These are phyloP conservation scores for Nansenia antarctica DNA, from an alignment of 2,113 vertebrate species.

Conservation along the genomic window DNA sequence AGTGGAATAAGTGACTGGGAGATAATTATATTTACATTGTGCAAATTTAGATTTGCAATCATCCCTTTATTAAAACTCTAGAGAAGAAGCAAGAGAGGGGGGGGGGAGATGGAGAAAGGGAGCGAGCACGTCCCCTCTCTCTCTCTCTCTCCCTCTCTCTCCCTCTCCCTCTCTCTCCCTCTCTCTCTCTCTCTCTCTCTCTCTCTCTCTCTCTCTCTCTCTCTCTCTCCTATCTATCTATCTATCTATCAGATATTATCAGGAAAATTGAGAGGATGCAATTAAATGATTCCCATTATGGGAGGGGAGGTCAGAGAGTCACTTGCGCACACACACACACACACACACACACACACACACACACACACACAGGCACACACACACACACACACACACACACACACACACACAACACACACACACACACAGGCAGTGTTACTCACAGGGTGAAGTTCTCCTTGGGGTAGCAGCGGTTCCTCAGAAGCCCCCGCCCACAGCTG, in stretches of 20 bases:
- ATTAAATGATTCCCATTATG: neutral
- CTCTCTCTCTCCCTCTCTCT: neutral
- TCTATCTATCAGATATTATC: slow-evolving; percentile 26
- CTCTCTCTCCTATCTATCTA: too few species aligned
- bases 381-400: neutral
- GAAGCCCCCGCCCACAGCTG: slow-evolving; percentile 70
- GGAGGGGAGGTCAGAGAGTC: neutral
- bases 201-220: neutral
- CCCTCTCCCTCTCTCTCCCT: neutral
- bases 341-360: neutral
- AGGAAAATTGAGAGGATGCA: slow-evolving; percentile 29
- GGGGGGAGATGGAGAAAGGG: neutral
- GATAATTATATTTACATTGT: slow-evolving; percentile 49
- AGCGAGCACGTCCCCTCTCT: neutral
- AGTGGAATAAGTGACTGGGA: slow-evolving; percentile 30
- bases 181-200: neutral
- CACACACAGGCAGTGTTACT: slow-evolving; percentile 29
- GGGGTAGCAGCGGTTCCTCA: slow-evolving; percentile 72
- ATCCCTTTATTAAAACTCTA: slow-evolving; percentile 9
- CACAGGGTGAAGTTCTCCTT: slow-evolving; percentile 71
- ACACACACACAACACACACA: neutral
- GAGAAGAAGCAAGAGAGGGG: neutral
- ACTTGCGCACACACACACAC: neutral
- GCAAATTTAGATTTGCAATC: slow-evolving; percentile 31
- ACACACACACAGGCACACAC: neutral